These are phyloP conservation scores for Opisthocomus hoazin DNA, from an alignment of 2,113 vertebrate genomes.

Conservation along the genomic window DNA sequence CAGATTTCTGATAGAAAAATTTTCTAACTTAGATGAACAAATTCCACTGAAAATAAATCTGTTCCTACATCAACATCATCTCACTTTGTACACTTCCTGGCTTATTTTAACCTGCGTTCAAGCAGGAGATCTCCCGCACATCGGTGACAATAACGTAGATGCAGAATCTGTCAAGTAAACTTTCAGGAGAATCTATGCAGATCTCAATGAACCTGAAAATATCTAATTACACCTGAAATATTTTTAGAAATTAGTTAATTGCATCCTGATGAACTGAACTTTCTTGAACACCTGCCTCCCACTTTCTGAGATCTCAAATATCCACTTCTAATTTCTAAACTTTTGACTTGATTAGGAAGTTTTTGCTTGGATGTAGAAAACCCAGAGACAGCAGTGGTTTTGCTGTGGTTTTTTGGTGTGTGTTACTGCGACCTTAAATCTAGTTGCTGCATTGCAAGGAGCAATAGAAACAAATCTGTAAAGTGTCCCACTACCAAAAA, in stretches of 20 bases:
- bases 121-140: not conserved
- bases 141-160: not conserved
- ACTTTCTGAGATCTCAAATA: not conserved
- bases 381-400: not conserved
- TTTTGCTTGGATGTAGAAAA: not conserved
- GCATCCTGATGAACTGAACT: not conserved
- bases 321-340: not conserved
- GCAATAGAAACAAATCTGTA: not conserved
- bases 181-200: not conserved
- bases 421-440: not conserved
- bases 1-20: not conserved
- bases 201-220: not conserved
- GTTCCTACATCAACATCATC: not conserved
- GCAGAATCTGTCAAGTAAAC: not conserved
- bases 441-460: not conserved
- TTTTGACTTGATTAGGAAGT: not conserved
- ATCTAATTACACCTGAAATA: not conserved
- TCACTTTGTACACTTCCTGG: not conserved
- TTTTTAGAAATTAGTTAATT: not conserved
- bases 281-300: not conserved
- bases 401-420: not conserved
- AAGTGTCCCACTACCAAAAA: not conserved
- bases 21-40: not conserved
- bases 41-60: not conserved
- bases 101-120: not conserved